These are phyloP conservation scores for Asteroscopus sphinx DNA, from an alignment of 2,888 invertebrate species.

Conservation along the genomic window DNA sequence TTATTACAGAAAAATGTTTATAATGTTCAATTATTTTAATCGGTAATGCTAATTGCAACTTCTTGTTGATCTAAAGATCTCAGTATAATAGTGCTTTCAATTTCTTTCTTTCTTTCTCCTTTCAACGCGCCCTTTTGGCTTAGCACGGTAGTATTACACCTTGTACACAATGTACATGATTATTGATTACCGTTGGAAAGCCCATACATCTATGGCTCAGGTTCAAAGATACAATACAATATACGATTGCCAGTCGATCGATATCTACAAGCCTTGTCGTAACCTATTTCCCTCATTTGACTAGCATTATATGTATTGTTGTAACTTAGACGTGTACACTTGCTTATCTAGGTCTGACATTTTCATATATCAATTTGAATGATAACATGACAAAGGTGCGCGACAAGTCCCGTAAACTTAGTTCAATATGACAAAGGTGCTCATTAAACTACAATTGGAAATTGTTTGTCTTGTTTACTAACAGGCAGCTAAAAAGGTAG, in stretches of 20 bases:
- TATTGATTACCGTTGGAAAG: conserved; percentile 16
- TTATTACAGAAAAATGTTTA: too few species aligned
- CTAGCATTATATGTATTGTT: conserved; percentile 32
- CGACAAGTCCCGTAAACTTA: too few species aligned
- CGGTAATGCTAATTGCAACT: not conserved
- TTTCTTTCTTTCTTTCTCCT: not conserved
- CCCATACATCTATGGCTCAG: conserved; percentile 16
- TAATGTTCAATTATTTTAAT: too few species aligned
- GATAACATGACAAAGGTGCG: too few species aligned
- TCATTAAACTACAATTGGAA: too few species aligned
- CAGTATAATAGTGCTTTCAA: too few species aligned
- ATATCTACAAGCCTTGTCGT: conserved; percentile 36
- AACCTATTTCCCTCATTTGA: conserved; percentile 46
- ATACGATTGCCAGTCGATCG: conserved; percentile 35
- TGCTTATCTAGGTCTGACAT: conserved; percentile 13
- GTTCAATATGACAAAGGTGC: too few species aligned
- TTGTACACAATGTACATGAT: conserved; percentile 21
- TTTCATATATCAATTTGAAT: conserved; percentile 1
- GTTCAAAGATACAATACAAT: conserved; percentile 46
- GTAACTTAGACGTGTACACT: conserved; percentile 23
- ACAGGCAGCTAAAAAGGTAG: too few species aligned
- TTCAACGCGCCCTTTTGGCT: conserved; percentile 17
- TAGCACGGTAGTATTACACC: conserved; percentile 7
- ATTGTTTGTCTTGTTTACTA: too few species aligned
- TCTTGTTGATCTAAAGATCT: not conserved